Conservation (phyloP, 2,888 invertebrate genomes). For the Blastobasis adustella region DNA sequence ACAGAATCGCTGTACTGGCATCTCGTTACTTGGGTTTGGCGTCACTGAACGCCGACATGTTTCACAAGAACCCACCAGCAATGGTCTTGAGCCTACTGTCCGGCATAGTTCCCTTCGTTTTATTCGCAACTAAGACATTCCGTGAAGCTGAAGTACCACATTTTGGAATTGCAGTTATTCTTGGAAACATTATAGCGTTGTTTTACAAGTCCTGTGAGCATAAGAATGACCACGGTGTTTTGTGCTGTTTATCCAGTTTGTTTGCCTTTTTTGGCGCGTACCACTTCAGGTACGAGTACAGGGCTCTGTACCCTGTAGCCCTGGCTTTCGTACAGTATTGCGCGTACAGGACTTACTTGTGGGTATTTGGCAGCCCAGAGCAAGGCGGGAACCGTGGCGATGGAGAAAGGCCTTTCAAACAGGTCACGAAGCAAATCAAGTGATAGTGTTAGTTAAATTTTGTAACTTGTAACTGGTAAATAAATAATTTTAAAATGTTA, state of each 20-base stretch:
- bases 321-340: conserved; percentile 51
- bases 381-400: too few species aligned
- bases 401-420: too few species aligned
- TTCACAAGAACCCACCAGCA: conserved; percentile 27
- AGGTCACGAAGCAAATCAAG: too few species aligned
- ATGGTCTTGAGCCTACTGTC: conserved; percentile 42
- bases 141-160: conserved; percentile 35
- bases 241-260: conserved; percentile 40
- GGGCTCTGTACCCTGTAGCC: conserved; percentile 43
- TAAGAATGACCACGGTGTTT: conserved; percentile 49
- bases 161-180: conserved; percentile 42
- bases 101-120: conserved; percentile 47
- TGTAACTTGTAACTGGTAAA: too few species aligned
- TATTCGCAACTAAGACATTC: conserved; percentile 23
- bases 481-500: too few species aligned
- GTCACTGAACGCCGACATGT: conserved; percentile 53
- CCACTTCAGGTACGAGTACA: conserved; percentile 24
- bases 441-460: too few species aligned
- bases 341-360: conserved; percentile 32
- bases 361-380: too few species aligned
- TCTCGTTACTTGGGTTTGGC: conserved; percentile 48
- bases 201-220: conserved; percentile 33
- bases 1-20: conserved; percentile 39
- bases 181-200: conserved; percentile 46
- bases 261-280: conserved; percentile 37